Base-by-base conservation (phyloP, 2,797 vertebrate species). In the Varecia variegata region DNA sequence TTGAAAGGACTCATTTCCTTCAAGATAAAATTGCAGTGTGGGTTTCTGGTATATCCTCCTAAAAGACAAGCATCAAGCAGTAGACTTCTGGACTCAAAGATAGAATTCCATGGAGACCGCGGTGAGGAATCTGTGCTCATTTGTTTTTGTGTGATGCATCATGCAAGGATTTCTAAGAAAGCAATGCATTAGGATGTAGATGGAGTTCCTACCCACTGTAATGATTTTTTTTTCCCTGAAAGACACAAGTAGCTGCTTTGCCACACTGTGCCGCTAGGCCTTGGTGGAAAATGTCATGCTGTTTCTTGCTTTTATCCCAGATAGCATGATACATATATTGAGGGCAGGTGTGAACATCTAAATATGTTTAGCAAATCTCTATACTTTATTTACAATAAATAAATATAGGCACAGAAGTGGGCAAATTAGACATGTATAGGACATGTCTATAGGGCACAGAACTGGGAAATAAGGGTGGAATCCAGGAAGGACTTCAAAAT, bases 181-280 rank as follows among this genome's bases (percentile, higher is more conserved):
- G 83, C 45, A 38, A 1, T 88, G 54, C 40, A 27, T 82, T 96
- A 47, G 79, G 58, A 70, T 88, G 25, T 70, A 77, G n/a, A 88
- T 13, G 2, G 74, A 79, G 35, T 93, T 74, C 35, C 94, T 76
- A 67, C 56, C 80, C 67, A 76, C 38, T 38, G 50, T 87, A 60
- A 89, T 86, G 76, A 60, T 60, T 54, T 56, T 56, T 58, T 17
- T 18, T 17, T 2, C 4, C 23, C 82, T 60, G 17, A 86, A 76
- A 93, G 45, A 60, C 70, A 73, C 92, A 97, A 94, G 88, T 96
- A 97, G 62, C 90, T 94, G 47, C 54, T 18, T 95, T 68, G 56
- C 58, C 52, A 70, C 84, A 67, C 32, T 27, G 58, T 54, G 38
- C 38, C 88, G 6, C 81, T 58, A 27, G 20, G 25, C n/a, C 58